phyloP scores from a whole-genome alignment of 2,113 vertebrate genomes.

The Falco punctatus region DNA sequence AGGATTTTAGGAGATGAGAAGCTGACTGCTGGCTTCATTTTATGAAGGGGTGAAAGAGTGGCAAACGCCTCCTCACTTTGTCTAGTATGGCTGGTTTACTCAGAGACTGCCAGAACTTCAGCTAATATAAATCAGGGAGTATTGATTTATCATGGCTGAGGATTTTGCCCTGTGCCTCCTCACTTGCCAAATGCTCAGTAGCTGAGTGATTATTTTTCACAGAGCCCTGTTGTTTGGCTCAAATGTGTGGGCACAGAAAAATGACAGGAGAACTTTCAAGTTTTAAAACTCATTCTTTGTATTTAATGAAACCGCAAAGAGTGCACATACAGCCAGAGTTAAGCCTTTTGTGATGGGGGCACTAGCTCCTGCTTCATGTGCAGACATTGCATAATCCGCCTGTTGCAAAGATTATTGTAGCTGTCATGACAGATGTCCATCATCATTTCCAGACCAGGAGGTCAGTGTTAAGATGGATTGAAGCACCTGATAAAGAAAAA shows the following conservation, averaged over 20 bases:
- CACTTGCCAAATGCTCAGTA: not conserved
- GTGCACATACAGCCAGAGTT: accelerated
- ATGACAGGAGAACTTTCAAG: not conserved
- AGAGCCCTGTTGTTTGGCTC: accelerated
- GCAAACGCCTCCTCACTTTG: not conserved
- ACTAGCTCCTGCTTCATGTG: not conserved
- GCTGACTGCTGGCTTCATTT: not conserved
- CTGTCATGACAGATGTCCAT: not conserved
- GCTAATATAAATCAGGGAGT: not conserved
- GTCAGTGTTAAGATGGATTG: not conserved
- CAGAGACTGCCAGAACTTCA: not conserved
- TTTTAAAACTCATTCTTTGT: not conserved
- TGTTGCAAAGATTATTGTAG: not conserved
- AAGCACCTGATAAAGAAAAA: not conserved
- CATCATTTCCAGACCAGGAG: not conserved
- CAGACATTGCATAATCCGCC: not conserved
- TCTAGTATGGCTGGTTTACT: not conserved
- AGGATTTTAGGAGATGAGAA: not conserved
- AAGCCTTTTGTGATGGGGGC: not conserved
- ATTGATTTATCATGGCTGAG: not conserved
- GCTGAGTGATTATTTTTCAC: not conserved
- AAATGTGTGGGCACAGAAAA: not conserved
- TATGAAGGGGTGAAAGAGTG: not conserved
- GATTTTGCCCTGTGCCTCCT: not conserved
- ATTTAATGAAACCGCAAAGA: not conserved